A percentile compares a stretch with the other conserved stretches of the same genome.
phyloP scores from a whole-genome alignment of 2,113 vertebrate species.

The Upupa epops region DNA sequence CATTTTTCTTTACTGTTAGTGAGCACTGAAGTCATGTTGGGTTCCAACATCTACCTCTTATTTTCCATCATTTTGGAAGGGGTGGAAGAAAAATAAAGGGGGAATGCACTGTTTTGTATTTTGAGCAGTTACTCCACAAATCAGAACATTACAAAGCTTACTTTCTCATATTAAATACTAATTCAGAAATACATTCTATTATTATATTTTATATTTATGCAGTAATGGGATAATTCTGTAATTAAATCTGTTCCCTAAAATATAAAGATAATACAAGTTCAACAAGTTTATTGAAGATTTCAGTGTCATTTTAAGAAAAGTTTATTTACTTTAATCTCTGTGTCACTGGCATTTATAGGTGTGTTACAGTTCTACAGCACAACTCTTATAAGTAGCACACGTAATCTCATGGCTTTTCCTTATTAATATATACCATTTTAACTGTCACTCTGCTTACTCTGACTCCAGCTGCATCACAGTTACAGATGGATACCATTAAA shows the following conservation, averaged over 20 bases:
- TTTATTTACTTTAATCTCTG: background rate
- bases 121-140: background rate
- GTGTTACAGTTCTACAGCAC: background rate
- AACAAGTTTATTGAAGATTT: background rate
- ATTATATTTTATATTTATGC: background rate
- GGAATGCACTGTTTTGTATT: background rate
- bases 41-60: background rate
- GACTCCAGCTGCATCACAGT: background rate
- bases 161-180: background rate
- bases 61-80: background rate
- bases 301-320: background rate
- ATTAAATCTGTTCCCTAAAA: background rate
- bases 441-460: background rate
- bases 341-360: background rate
- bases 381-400: background rate
- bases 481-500: slow-evolving; percentile 43
- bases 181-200: background rate
- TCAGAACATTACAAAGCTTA: background rate
- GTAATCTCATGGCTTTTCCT: background rate
- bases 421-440: background rate
- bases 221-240: background rate
- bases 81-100: background rate
- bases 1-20: background rate
- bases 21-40: background rate
- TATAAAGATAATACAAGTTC: background rate